Evolutionary conservation across 2,113 vertebrate genomes (phyloP).

Genomic region (Climacteris rufus): DNA sequence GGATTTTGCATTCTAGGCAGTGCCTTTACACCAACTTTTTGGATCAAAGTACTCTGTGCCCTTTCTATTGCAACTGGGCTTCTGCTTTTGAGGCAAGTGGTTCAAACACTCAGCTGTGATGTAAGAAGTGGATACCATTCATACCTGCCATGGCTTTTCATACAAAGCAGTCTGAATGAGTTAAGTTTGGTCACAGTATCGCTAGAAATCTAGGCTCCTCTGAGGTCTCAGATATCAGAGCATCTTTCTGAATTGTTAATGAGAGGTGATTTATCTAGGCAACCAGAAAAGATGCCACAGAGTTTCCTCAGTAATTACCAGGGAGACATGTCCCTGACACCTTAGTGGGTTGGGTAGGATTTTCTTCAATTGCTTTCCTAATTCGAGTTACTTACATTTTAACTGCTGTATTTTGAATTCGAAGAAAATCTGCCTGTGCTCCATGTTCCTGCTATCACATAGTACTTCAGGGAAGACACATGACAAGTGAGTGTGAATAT

Average conservation of each 20-base stretch:
- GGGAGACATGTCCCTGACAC: not conserved
- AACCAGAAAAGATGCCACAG: not conserved
- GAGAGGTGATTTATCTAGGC: not conserved
- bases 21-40: no score
- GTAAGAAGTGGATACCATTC: not conserved
- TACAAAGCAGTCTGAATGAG: not conserved
- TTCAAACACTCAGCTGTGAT: not conserved
- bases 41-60: not conserved
- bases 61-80: not conserved
- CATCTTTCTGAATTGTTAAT: not conserved
- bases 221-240: not conserved
- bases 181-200: not conserved
- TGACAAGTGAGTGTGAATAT: not conserved
- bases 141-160: not conserved
- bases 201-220: not conserved
- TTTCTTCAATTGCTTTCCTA: not conserved
- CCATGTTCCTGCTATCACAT: not conserved
- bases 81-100: not conserved
- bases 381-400: not conserved
- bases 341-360: not conserved
- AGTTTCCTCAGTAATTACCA: not conserved
- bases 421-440: not conserved
- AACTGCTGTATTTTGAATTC: not conserved
- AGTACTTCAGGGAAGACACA: not conserved
- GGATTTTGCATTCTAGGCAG: no score